Conservation (phyloP, 2,888 invertebrate genomes). For the Cylloceria caligata region DNA sequence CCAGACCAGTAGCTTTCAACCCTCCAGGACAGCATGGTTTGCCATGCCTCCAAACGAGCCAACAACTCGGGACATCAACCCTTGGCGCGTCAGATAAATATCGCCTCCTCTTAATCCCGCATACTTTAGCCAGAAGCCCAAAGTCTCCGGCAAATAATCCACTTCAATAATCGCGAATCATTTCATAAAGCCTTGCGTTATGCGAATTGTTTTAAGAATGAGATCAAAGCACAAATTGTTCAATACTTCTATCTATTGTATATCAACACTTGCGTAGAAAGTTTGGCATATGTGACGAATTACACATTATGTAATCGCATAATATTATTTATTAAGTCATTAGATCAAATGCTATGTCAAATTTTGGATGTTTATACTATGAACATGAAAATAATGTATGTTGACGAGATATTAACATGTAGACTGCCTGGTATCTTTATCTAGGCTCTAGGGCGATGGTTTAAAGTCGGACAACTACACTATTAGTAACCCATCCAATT, state of each 20-base stretch:
- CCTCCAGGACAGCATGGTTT: conserved; percentile 42
- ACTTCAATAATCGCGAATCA: conserved; percentile 53
- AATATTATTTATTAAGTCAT: not conserved
- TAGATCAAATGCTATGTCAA: not conserved
- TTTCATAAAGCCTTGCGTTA: conserved; percentile 28
- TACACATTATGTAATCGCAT: not conserved
- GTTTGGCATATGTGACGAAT: not conserved
- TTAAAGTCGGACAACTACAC: no score
- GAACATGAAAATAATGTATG: not conserved
- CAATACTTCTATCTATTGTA: not conserved
- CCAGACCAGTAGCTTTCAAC: conserved; percentile 53
- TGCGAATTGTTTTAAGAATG: conserved; percentile 13
- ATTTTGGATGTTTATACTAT: not conserved
- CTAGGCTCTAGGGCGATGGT: no score
- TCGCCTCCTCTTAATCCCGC: conserved; percentile 41
- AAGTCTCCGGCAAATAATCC: conserved; percentile 54
- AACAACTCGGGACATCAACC: conserved; percentile 63
- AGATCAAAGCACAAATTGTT: conserved; percentile 1
- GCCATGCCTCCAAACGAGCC: conserved; percentile 56
- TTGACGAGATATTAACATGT: not conserved
- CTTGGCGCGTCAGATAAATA: conserved; percentile 43
- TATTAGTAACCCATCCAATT: no score
- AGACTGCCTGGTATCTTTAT: no score
- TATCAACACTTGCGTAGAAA: not conserved
- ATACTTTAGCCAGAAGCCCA: conserved; percentile 29